phyloP scores from a whole-genome alignment of 2,797 vertebrate genomes.

The Pristis pectinata region DNA sequence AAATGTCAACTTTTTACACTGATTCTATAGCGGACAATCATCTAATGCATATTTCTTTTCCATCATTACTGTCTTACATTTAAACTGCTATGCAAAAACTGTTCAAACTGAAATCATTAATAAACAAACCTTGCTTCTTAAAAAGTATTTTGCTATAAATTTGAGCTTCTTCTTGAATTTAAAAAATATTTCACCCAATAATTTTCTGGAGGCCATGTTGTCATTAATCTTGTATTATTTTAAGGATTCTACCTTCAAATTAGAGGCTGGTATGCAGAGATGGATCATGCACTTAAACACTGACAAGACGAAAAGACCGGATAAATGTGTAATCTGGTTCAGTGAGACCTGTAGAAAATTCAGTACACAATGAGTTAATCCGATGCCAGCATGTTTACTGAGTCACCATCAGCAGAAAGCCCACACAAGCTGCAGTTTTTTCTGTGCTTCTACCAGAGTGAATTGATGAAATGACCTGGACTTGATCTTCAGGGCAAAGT shows the following conservation, averaged over 20 bases:
- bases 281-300: neutral
- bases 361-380: constrained; percentile 73
- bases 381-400: constrained; percentile 76
- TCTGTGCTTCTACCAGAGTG: constrained; percentile 75
- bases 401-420: constrained; percentile 79
- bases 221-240: neutral
- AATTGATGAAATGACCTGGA: constrained; percentile 99
- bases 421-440: constrained; percentile 49
- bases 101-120: neutral
- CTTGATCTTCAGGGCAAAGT: constrained; percentile 98
- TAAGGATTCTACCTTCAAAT: neutral
- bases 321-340: neutral
- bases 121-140: neutral
- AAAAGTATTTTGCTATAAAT: neutral
- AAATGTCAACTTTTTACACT: neutral
- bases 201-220: neutral
- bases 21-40: neutral
- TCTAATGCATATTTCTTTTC: neutral
- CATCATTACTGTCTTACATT: neutral
- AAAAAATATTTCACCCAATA: neutral
- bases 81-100: neutral
- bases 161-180: neutral
- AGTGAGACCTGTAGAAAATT: neutral
- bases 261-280: neutral
- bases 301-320: neutral